A percentile compares a stretch with the other conserved stretches of the same genome.
Evolutionary conservation across 2,888 invertebrate species (phyloP).

Genomic region (Meloe dianella): DNA sequence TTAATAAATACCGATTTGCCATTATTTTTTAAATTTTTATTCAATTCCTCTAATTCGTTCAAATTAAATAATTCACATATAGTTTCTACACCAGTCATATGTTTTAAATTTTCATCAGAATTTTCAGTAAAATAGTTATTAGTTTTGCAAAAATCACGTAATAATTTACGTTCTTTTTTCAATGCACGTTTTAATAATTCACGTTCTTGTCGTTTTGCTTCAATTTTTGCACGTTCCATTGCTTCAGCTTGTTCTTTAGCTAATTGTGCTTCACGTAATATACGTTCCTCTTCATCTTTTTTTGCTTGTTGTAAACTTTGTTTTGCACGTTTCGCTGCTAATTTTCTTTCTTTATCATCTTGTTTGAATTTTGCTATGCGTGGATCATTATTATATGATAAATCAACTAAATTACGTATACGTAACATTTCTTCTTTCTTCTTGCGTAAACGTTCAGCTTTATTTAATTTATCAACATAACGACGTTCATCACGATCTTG

Average conservation of each 20-base stretch:
- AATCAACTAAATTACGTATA: conserved; percentile 88
- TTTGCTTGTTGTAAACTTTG: conserved; percentile 82
- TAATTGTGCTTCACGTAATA: conserved; percentile 73
- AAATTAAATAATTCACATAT: conserved; percentile 82
- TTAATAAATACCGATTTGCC: conserved; percentile 72
- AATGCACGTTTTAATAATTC: conserved; percentile 84
- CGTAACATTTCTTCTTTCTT: conserved; percentile 97
- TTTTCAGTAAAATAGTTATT: conserved; percentile 79
- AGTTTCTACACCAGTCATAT: conserved; percentile 92
- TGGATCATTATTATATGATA: conserved; percentile 93
- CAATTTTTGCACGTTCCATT: conserved; percentile 81
- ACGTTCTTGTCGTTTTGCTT: conserved; percentile 82
- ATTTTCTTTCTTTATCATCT: conserved; percentile 89
- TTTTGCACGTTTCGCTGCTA: conserved; percentile 87
- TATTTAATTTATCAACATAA: conserved; percentile 99
- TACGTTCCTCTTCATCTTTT: conserved; percentile 82
- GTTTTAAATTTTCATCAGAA: conserved; percentile 75
- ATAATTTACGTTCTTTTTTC: conserved; percentile 83
- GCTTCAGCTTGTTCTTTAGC: conserved; percentile 81
- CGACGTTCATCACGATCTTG: conserved; percentile 95
- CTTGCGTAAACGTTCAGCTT: conserved; percentile 86
- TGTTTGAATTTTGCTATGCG: conserved; percentile 91
- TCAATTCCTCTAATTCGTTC: conserved; percentile 76
- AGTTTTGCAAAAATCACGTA: conserved; percentile 80
- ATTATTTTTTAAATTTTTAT: conserved; percentile 70